Percentiles rank a stretch among this genome's conserved stretches.
Conservation (phyloP, 2,888 invertebrate species). For the Myopa tessellatipennis region DNA sequence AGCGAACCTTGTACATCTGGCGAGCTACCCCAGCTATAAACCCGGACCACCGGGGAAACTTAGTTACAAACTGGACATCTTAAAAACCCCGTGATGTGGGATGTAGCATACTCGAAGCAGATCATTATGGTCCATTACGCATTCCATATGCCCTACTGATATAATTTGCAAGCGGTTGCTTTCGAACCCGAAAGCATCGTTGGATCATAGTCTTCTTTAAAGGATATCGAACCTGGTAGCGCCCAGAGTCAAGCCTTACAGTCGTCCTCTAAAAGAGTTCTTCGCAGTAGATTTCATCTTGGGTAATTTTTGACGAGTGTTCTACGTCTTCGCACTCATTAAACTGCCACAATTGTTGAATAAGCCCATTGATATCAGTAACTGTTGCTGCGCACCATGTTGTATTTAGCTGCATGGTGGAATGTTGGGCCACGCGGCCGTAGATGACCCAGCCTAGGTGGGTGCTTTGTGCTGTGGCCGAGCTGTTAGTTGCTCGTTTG, state of each 20-base stretch:
- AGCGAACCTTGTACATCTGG: too few species aligned
- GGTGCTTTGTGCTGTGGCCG: too few species aligned
- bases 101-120: constrained; percentile 21
- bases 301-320: neutral
- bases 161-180: constrained; percentile 32
- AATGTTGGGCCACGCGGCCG: too few species aligned
- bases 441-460: too few species aligned
- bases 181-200: constrained; percentile 31
- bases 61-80: constrained; percentile 41
- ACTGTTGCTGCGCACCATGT: too few species aligned
- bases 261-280: constrained; percentile 31
- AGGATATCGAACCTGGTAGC: constrained; percentile 39
- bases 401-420: too few species aligned
- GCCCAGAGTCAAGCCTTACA: constrained; percentile 29
- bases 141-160: neutral
- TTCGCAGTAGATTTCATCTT: constrained; percentile 1
- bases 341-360: constrained; percentile 37
- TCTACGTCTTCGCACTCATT: constrained; percentile 14
- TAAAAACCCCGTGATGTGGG: constrained; percentile 42
- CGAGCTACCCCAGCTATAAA: too few species aligned
- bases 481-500: too few species aligned
- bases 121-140: too few species aligned
- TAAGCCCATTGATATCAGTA: too few species aligned
- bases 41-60: too few species aligned
- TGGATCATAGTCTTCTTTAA: constrained; percentile 37